Evolutionary conservation across 2,113 vertebrate species (phyloP), one percentile per base, ranked within the genome.

Genomic region (Urocolius indicus): DNA sequence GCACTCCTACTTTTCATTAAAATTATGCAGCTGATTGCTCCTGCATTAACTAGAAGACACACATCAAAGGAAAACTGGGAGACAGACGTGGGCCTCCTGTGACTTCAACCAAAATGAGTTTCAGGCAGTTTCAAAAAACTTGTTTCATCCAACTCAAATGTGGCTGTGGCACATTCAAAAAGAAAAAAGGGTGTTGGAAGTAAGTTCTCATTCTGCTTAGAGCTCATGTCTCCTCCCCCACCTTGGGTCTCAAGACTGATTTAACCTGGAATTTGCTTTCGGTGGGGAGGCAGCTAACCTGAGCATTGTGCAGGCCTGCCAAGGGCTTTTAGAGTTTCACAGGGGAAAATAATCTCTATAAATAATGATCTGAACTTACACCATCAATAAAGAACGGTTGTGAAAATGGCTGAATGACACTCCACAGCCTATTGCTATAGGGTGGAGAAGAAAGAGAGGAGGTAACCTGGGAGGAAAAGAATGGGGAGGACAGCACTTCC

Each of bases 81-180:
- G 54, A 65, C 54, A 12, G 41, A 26, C 54, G 36, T 0, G 0
- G 32, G 29, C 23, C 84, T 76, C 41, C 55, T 18, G 67, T 16
- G 79, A 69, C 51, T 73, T 26, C 72, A 88, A 32, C 36, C 58
- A 89, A 82, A 61, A 59, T 0, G 10, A 52, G 15, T 49, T 84
- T 73, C 51, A 48, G 67, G 75, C 85, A 69, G 13, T 58, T 76
- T 48, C 24, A 66, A 67, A 88, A 75, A 20, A 63, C 48, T 34
- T 13, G 19, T 72, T 36, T 75, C 45, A 51, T 75, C 32, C 29
- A 76, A 51, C 46, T 21, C 10, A 3, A 66, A 51, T 1, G 32
- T 5, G 81, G 20, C 49, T 34, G 48, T 0, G 1, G 30, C 23
- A 29, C 55, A 83, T 43, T 84, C 62, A 88, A 88, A 80, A 62